Conservation (phyloP, 2,888 invertebrate species). For the Drosophila paracracens region DNA sequence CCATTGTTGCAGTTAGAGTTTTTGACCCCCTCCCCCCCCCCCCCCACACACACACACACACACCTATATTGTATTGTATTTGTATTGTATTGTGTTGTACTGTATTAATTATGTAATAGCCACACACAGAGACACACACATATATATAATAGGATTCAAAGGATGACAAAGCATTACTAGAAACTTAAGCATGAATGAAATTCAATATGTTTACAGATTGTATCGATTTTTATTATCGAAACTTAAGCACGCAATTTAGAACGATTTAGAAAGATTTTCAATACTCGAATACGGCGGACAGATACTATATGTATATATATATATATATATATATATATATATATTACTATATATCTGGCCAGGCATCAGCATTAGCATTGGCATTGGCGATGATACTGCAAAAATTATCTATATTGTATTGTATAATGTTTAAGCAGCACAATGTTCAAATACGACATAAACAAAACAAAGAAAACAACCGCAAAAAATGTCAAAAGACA, state of each 20-base stretch:
- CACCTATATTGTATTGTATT: constrained; percentile 41
- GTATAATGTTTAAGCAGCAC: constrained; percentile 47
- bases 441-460: constrained; percentile 51
- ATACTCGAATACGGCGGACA: constrained; percentile 68
- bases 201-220: constrained; percentile 24
- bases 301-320: constrained; percentile 2
- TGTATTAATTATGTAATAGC: constrained; percentile 56
- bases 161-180: constrained; percentile 81
- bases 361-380: constrained; percentile 42
- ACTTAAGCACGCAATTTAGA: constrained; percentile 47
- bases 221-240: constrained; percentile 25
- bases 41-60: not conserved
- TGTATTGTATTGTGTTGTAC: constrained; percentile 56
- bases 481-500: constrained; percentile 20
- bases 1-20: constrained; percentile 41
- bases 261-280: constrained; percentile 47
- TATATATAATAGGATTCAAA: constrained; percentile 21
- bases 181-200: constrained; percentile 52
- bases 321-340: not conserved
- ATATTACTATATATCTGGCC: constrained; percentile 20
- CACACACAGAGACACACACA: constrained; percentile 7
- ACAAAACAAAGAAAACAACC: constrained; percentile 24
- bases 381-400: constrained; percentile 54
- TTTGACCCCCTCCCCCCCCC: not conserved
- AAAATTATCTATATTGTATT: constrained; percentile 43